Percentiles rank a stretch among this genome's conserved stretches.
Conservation (phyloP, 2,797 vertebrate genomes). For the Okamejei kenojei region DNA sequence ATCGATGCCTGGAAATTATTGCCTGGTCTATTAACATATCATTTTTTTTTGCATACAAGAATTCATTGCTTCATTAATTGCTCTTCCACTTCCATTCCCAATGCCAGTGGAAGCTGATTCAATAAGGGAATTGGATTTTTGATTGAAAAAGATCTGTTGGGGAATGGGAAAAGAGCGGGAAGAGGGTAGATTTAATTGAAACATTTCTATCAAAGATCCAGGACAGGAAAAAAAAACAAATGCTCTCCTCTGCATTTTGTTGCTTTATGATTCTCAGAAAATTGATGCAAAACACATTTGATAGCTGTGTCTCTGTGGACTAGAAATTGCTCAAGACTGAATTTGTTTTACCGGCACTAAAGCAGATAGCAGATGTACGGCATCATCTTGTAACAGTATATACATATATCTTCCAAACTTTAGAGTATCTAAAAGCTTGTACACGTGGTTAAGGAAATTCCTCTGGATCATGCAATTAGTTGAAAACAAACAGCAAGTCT, state of each 20-base stretch:
- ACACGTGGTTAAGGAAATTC: background rate
- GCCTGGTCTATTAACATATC: background rate
- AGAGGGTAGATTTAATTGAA: too few relatives aligned
- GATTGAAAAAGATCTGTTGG: too few relatives aligned
- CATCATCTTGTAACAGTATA: conserved; percentile 2
- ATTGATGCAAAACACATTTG: background rate
- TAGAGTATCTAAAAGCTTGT: background rate
- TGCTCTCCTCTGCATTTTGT: background rate
- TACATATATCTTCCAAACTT: background rate
- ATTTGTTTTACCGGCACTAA: background rate
- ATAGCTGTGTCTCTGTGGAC: background rate
- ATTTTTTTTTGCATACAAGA: background rate
- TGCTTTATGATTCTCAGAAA: background rate
- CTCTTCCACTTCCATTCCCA: background rate
- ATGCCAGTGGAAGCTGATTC: too few relatives aligned
- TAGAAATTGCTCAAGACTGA: background rate
- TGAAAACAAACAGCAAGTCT: conserved; percentile 4
- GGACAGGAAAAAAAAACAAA: background rate
- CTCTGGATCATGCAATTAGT: background rate
- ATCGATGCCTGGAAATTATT: background rate
- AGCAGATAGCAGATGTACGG: background rate
- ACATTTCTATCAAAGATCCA: too few relatives aligned
- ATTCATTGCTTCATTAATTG: background rate
- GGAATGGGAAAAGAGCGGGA: too few relatives aligned
- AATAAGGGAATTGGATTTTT: too few relatives aligned